These are phyloP conservation scores for Drosophila ezoana DNA, from an alignment of 2,888 invertebrate species.

Conservation along the genomic window DNA sequence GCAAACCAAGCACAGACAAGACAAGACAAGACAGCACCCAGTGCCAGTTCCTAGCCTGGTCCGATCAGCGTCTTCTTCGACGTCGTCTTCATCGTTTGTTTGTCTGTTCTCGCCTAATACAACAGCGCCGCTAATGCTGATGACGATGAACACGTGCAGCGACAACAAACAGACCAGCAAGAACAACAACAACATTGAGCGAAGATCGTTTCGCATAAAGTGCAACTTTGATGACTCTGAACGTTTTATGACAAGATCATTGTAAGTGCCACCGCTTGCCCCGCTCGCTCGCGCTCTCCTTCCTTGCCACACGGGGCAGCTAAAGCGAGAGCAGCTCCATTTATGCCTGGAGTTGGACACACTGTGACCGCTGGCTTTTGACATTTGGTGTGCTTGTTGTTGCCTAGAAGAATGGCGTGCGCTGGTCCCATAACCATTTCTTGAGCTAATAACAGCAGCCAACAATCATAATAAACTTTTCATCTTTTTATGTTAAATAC, in stretches of 20 bases:
- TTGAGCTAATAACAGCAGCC: conserved; percentile 72
- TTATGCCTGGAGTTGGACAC: conserved; percentile 45
- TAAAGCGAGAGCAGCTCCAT: conserved; percentile 25
- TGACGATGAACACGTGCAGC: conserved; percentile 76
- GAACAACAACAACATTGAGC: conserved; percentile 27
- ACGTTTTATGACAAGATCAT: conserved; percentile 80
- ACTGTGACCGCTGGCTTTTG: conserved; percentile 74
- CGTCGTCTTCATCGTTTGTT: conserved; percentile 23
- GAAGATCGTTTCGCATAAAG: conserved; percentile 76
- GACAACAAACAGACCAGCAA: conserved; percentile 37
- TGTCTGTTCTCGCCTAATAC: conserved; percentile 77
- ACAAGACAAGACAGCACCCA: conserved; percentile 15
- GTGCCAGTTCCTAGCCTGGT: conserved; percentile 5
- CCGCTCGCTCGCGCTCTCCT: conserved; percentile 12
- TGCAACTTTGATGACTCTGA: conserved; percentile 79
- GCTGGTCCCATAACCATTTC: conserved; percentile 73
- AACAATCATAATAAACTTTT: conserved; percentile 79
- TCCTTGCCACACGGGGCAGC: conserved; percentile 19
- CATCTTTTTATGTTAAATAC: conserved; percentile 77
- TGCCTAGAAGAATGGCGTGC: conserved; percentile 57
- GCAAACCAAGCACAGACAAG: conserved; percentile 24
- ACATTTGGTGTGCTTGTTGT: conserved; percentile 48
- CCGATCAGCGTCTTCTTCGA: conserved; percentile 5
- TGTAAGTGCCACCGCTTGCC: conserved; percentile 46
- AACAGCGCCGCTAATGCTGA: conserved; percentile 76